Percentiles rank a stretch among this genome's conserved stretches.
phyloP scores from a whole-genome alignment of 2,888 invertebrate genomes.

The Scaptomyza tumidula region DNA sequence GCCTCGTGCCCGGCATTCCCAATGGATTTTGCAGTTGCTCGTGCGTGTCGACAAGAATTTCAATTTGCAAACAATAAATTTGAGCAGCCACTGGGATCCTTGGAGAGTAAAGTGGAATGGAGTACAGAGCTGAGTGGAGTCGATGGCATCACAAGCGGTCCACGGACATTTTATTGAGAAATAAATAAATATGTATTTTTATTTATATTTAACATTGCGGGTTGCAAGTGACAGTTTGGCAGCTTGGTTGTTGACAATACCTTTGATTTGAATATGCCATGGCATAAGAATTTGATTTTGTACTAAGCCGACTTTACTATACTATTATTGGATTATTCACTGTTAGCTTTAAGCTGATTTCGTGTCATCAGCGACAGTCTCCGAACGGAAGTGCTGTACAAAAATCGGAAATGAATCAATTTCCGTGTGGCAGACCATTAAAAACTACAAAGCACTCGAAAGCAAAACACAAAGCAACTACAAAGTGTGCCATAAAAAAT shows the following conservation, averaged over 20 bases:
- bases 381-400: constrained; percentile 62
- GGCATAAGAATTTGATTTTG: constrained; percentile 59
- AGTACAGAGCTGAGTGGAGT: constrained; percentile 7
- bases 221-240: constrained; percentile 72
- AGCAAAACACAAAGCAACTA: constrained; percentile 46
- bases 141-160: constrained; percentile 32
- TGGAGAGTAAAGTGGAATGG: constrained; percentile 12
- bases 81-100: constrained; percentile 66
- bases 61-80: constrained; percentile 79
- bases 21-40: constrained; percentile 69
- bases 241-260: constrained; percentile 56
- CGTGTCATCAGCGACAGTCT: constrained; percentile 29
- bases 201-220: constrained; percentile 24
- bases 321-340: constrained; percentile 41
- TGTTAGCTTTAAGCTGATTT: constrained; percentile 47
- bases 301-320: constrained; percentile 55
- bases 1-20: constrained; percentile 67
- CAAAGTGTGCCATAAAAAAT: constrained; percentile 48
- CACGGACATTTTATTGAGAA: constrained; percentile 51
- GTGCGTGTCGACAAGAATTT: constrained; percentile 80
- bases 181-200: constrained; percentile 37
- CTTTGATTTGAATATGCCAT: constrained; percentile 53
- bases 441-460: constrained; percentile 67
- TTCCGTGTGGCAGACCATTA: constrained; percentile 75
- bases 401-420: constrained; percentile 77